Evolutionary conservation across 2,113 vertebrate genomes (phyloP).

Genomic region (Vulpes lagopus): DNA sequence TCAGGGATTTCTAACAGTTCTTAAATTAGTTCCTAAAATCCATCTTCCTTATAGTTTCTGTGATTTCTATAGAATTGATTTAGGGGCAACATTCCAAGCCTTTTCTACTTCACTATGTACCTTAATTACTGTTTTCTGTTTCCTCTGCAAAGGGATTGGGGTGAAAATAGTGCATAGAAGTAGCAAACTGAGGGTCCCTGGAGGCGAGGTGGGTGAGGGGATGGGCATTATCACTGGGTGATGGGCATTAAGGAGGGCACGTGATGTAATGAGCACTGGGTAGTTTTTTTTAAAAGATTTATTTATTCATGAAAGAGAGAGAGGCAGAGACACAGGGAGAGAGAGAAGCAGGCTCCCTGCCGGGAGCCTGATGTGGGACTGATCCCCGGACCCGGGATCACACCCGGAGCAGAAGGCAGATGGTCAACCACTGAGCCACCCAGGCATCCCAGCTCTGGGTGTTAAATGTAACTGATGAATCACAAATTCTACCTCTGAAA

Average conservation of each 20-base stretch:
- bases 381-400: no score
- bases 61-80: background rate
- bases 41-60: background rate
- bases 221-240: background rate
- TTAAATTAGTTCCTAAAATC: constrained; percentile 1
- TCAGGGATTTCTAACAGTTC: background rate
- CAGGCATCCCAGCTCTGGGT: background rate
- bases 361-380: no score
- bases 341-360: no score
- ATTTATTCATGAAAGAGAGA: no score
- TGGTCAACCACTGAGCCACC: no score
- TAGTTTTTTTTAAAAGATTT: no score
- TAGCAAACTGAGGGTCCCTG: background rate
- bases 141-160: background rate
- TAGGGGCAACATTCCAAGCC: background rate
- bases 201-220: no score
- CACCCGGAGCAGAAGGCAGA: no score
- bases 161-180: constrained; percentile 65
- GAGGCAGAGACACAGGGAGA: no score
- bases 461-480: background rate
- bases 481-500: background rate
- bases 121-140: constrained; percentile 6
- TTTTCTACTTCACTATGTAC: background rate
- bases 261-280: no score
- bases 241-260: background rate